Percentiles rank a stretch among this genome's conserved stretches.
phyloP scores from a whole-genome alignment of 2,888 invertebrate species.

The Argyresthia albistria region DNA sequence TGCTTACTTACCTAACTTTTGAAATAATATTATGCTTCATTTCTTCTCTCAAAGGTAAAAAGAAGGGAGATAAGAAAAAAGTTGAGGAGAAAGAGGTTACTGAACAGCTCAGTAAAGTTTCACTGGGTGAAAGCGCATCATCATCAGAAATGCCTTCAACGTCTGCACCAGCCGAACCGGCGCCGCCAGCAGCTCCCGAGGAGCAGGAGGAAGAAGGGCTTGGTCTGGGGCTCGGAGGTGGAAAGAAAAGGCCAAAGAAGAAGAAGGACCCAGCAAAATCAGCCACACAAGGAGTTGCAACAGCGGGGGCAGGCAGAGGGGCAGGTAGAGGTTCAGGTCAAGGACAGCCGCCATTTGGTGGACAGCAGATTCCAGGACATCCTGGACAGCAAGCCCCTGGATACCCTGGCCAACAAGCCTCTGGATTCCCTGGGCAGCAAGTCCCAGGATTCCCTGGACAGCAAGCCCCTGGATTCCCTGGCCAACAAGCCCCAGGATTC shows the following conservation, averaged over 20 bases:
- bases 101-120: background rate
- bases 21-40: no score
- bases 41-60: background rate
- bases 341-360: background rate
- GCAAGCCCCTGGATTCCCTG: no score
- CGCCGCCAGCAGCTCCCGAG: background rate
- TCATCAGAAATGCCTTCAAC: background rate
- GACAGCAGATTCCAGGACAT: no score
- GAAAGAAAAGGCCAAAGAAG: slow-evolving; percentile 18
- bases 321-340: slow-evolving; percentile 8
- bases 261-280: slow-evolving; percentile 12
- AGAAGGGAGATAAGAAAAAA: background rate
- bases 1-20: no score
- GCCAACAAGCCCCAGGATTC: no score
- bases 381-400: no score
- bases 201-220: slow-evolving; percentile 12
- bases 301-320: slow-evolving; percentile 8
- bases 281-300: slow-evolving; percentile 13
- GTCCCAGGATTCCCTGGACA: background rate
- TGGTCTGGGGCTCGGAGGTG: slow-evolving; percentile 8
- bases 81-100: background rate
- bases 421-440: background rate
- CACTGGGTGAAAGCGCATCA: background rate
- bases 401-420: background rate
- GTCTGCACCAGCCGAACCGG: no score